These are phyloP conservation scores for Myxocyprinus asiaticus DNA, from an alignment of 2,113 vertebrate genomes.

Conservation along the genomic window DNA sequence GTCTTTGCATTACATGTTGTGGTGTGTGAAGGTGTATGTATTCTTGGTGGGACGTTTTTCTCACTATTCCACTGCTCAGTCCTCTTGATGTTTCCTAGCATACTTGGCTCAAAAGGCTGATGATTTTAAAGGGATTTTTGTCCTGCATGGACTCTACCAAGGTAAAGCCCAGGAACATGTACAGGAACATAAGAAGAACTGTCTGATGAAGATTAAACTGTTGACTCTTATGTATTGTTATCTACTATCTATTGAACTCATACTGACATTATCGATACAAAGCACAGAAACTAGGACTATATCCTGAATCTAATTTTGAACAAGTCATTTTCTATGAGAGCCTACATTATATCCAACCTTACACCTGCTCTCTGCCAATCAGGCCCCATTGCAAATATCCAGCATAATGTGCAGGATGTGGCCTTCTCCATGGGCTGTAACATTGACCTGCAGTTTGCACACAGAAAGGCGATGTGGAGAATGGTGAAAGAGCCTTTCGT, in stretches of 20 bases:
- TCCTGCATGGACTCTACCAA: constrained; percentile 73
- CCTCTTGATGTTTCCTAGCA: constrained; percentile 81
- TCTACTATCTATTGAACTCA: no score
- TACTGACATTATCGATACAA: no score
- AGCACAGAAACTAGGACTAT: no score
- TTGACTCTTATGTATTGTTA: no score
- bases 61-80: constrained; percentile 80
- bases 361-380: background rate
- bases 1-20: no score
- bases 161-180: constrained; percentile 66
- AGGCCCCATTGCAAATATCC: constrained; percentile 82
- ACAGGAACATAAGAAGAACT: background rate
- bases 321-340: no score
- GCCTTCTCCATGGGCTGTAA: constrained; percentile 82
- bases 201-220: background rate
- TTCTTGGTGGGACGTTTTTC: constrained; percentile 75
- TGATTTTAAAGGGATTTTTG: constrained; percentile 74
- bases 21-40: constrained; percentile 77
- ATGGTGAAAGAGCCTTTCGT: constrained; percentile 68
- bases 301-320: no score
- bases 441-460: constrained; percentile 82
- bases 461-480: constrained; percentile 77
- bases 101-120: constrained; percentile 83
- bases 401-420: constrained; percentile 78
- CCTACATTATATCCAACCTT: no score